A percentile compares a stretch with the other conserved stretches of the same genome.
Evolutionary conservation across 2,797 vertebrate genomes (phyloP).

Genomic region (Clarias fuscus): DNA sequence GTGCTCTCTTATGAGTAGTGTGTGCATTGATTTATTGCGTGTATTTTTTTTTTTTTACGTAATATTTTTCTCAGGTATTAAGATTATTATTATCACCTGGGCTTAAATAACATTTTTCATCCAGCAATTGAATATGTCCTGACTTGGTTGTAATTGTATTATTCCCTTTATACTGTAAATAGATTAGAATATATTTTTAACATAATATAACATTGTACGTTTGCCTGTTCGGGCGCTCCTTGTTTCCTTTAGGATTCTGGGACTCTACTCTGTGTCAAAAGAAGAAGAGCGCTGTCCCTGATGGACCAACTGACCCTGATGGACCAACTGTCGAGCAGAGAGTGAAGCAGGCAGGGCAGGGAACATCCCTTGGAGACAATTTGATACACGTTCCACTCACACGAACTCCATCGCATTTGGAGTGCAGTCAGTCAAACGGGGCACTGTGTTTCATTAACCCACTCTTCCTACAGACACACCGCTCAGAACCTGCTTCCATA

Average conservation of each 20-base stretch:
- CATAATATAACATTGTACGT: not conserved
- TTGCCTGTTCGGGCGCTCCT: conserved; percentile 18
- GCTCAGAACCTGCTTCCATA: conserved; percentile 48
- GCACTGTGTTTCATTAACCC: conserved; percentile 94
- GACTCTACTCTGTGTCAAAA: conserved; percentile 81
- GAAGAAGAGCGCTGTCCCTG: conserved; percentile 55
- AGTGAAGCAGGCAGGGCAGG: conserved; percentile 59
- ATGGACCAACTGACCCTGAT: conserved; percentile 31
- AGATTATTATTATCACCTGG: not conserved
- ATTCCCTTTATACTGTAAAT: not conserved
- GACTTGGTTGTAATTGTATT: not conserved
- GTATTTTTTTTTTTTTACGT: not conserved
- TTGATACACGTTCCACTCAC: conserved; percentile 80
- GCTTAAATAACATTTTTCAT: not conserved
- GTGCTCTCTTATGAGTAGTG: not conserved
- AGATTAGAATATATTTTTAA: not conserved
- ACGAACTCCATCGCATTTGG: conserved; percentile 78
- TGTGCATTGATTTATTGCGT: not conserved
- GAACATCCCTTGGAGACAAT: conserved; percentile 72
- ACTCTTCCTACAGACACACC: conserved; percentile 89
- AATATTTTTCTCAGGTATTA: not conserved
- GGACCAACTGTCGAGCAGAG: conserved; percentile 60
- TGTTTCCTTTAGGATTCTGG: conserved; percentile 85
- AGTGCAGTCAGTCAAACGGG: conserved; percentile 83
- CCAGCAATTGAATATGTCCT: not conserved